phyloP scores from a whole-genome alignment of 2,113 vertebrate genomes.

The Anthoscopus minutus region DNA sequence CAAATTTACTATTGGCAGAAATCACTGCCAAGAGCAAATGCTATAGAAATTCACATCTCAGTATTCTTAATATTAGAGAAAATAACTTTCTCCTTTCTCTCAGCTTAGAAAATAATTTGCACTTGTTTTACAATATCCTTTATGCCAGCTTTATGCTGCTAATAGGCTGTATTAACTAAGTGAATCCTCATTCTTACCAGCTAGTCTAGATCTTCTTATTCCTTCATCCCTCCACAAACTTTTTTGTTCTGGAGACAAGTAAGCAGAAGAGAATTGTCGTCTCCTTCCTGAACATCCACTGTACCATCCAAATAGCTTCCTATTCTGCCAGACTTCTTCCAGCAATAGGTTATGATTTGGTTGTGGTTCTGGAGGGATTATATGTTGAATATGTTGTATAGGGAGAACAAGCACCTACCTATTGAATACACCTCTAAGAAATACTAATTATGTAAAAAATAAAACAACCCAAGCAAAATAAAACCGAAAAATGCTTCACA shows the following conservation, averaged over 20 bases:
- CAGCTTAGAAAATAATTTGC: not conserved
- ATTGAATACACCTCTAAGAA: not conserved
- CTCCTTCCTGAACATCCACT: not conserved
- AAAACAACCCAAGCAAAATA: not conserved
- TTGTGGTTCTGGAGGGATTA: not conserved
- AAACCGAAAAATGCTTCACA: not conserved
- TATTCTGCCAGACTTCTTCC: not conserved
- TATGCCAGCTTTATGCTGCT: not conserved
- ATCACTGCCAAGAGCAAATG: not conserved
- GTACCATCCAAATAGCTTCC: not conserved
- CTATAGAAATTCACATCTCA: not conserved
- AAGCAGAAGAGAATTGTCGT: not conserved
- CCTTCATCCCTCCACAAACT: not conserved
- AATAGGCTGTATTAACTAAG: not conserved
- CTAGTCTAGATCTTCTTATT: not conserved
- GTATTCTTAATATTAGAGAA: not conserved
- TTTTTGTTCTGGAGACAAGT: not conserved
- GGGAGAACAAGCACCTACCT: not conserved
- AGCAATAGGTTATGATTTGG: fast-evolving
- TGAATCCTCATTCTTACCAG: not conserved
- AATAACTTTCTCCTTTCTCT: not conserved
- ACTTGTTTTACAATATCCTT: not conserved
- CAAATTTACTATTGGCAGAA: not conserved
- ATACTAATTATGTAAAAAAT: not conserved
- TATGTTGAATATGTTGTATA: not conserved